Percentiles rank a stretch among this genome's conserved stretches.
phyloP scores from a whole-genome alignment of 2,888 invertebrate species.

The Monochamus alternatus region DNA sequence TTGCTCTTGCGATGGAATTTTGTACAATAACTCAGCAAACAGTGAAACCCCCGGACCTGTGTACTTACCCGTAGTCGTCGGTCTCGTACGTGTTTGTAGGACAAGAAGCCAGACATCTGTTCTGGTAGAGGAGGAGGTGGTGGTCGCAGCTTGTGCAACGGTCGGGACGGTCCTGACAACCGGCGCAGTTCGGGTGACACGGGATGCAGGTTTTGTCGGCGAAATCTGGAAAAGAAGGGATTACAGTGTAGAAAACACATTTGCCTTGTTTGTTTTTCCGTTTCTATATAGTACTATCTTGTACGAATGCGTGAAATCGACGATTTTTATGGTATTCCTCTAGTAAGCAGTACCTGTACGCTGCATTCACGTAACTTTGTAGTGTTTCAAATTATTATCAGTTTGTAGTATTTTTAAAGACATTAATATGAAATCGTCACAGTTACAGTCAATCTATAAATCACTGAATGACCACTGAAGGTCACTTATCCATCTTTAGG shows the following conservation, averaged over 20 bases:
- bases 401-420: background rate
- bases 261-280: background rate
- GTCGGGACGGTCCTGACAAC: conserved; percentile 87
- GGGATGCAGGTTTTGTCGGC: conserved; percentile 83
- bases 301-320: background rate
- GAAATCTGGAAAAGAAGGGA: conserved; percentile 62
- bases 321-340: background rate
- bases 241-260: background rate
- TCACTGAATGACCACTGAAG: too few relatives aligned
- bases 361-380: too few relatives aligned
- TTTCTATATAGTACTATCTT: background rate
- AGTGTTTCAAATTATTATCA: too few relatives aligned
- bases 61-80: conserved; percentile 83
- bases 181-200: conserved; percentile 89
- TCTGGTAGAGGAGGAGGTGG: conserved; percentile 87
- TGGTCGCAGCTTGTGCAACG: conserved; percentile 91
- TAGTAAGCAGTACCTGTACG: too few relatives aligned
- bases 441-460: background rate
- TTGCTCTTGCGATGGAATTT: too few relatives aligned
- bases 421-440: background rate
- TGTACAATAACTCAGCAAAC: background rate
- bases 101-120: conserved; percentile 88
- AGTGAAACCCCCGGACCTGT: background rate
- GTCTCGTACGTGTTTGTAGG: conserved; percentile 88
- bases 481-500: too few relatives aligned